Conservation (phyloP, 2,113 vertebrate species). For the Nasalis larvatus region DNA sequence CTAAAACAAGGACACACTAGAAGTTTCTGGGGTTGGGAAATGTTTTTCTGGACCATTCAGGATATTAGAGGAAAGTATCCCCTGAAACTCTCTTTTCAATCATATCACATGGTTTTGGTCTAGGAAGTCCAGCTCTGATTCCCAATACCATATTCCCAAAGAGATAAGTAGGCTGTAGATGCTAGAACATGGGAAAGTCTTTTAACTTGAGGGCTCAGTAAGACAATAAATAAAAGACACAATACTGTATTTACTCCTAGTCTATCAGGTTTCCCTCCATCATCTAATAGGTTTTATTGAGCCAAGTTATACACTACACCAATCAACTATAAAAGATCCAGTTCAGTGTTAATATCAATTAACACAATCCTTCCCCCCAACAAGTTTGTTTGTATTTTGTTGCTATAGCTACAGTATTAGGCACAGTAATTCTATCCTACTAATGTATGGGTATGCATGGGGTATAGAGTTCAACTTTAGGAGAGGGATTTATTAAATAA, state of each 20-base stretch:
- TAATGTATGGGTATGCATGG: neutral
- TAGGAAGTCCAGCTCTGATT: neutral
- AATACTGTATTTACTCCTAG: neutral
- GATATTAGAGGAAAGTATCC: neutral
- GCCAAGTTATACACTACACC: neutral
- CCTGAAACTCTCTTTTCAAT: neutral
- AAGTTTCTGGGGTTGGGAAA: neutral
- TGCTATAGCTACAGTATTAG: neutral
- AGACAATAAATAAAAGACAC: neutral
- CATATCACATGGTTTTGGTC: neutral
- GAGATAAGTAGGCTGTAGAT: neutral
- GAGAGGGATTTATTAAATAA: neutral
- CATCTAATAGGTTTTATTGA: neutral
- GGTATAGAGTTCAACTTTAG: neutral
- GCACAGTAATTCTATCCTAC: neutral
- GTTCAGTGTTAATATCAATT: neutral
- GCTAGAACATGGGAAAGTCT: neutral
- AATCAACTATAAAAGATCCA: neutral
- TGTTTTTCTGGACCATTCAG: neutral
- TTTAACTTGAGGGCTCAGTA: neutral
- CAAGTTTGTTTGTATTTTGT: neutral
- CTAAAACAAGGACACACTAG: neutral
- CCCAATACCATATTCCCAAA: neutral
- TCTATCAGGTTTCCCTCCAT: neutral
- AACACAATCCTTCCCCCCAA: neutral